Base-by-base conservation (phyloP, 2,888 invertebrate species). In the Apamea sordens region DNA sequence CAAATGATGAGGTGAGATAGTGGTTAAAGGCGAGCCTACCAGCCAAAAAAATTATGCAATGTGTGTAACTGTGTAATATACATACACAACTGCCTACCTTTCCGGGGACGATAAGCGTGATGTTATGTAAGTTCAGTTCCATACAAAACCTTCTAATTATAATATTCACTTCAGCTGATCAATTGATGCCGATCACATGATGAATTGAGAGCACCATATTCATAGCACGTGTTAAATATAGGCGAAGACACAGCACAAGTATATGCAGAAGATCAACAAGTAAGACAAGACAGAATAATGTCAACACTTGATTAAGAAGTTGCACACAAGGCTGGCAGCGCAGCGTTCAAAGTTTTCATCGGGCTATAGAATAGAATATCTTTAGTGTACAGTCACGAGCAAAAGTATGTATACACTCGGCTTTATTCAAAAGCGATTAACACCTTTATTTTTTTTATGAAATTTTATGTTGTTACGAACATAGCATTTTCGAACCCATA, bases 161-260 rank as follows among this genome's bases (percentile, higher is more conserved):
- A 71, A 76, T 76, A 73, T 85, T 69, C 47, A 63, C 47, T 86
- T 59, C 36, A 65, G 47, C 56, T 69, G 64, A 59, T 86, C 83
- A 74, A 83, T 86, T 41, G 74, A 56, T 47, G 64, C 73, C 64
- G 64, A 84, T 83, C 86, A 78, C 69, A 75, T 86, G 78, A 86
- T 86, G 79, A 63, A 84, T 84, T 75, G 64, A 75, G 84, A 83
- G 24, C 84, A 69, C 41, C 53, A 83, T 84, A 78, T 86, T 86
- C 74, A 72, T 75, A 78, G 83, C 86, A 64, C 13, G 24, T 21
- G 47, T 10, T 86, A 84, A 84, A 86, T 86, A 84, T 86, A 84
- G 79, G 61, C 24, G 36, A 28, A 2, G 73, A 8, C 71, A 76
- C 44, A 13, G 63, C 6, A n/a, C 13, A 72, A 21, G 10, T 1